Conservation (phyloP, 2,888 invertebrate species). For the Glomeris marginata region DNA sequence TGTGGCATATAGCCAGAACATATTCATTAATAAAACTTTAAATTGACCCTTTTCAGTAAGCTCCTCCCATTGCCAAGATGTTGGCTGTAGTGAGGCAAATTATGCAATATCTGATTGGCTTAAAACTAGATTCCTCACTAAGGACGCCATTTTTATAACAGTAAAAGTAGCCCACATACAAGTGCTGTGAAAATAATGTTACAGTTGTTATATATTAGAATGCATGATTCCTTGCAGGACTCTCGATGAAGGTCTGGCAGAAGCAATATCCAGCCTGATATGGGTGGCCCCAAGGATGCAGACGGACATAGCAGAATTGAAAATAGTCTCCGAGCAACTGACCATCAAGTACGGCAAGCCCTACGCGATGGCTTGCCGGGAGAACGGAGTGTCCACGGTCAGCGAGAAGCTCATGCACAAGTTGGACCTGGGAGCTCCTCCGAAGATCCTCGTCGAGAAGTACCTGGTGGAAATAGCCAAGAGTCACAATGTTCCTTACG, state of each 20-base stretch:
- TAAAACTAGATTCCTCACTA: too few species aligned
- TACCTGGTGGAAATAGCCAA: slow-evolving; percentile 92
- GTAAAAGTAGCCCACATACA: too few species aligned
- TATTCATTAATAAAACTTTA: slow-evolving; percentile 1
- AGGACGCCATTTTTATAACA: too few species aligned
- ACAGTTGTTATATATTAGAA: slow-evolving; percentile 1
- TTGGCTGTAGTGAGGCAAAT: too few species aligned
- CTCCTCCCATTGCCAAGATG: too few species aligned
- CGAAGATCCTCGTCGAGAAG: slow-evolving; percentile 85
- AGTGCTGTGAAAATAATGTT: neutral
- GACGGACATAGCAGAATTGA: slow-evolving; percentile 48
- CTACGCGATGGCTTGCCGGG: slow-evolving; percentile 71
- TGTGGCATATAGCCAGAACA: too few species aligned
- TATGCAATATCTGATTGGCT: too few species aligned
- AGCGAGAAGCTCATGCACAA: slow-evolving; percentile 88
- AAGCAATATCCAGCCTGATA: slow-evolving; percentile 87
- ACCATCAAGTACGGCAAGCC: slow-evolving; percentile 85
- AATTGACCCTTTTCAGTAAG: too few species aligned
- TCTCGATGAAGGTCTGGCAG: slow-evolving; percentile 85
- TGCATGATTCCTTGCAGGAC: slow-evolving; percentile 32
- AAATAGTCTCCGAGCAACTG: slow-evolving; percentile 72
- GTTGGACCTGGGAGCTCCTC: slow-evolving; percentile 84
- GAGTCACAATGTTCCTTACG: slow-evolving; percentile 85
- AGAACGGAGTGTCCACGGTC: slow-evolving; percentile 62
- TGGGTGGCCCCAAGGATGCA: slow-evolving; percentile 89